Percentiles rank a stretch among this genome's conserved stretches.
Evolutionary conservation across 2,888 invertebrate species (phyloP).

Genomic region (Tridacna crocea): DNA sequence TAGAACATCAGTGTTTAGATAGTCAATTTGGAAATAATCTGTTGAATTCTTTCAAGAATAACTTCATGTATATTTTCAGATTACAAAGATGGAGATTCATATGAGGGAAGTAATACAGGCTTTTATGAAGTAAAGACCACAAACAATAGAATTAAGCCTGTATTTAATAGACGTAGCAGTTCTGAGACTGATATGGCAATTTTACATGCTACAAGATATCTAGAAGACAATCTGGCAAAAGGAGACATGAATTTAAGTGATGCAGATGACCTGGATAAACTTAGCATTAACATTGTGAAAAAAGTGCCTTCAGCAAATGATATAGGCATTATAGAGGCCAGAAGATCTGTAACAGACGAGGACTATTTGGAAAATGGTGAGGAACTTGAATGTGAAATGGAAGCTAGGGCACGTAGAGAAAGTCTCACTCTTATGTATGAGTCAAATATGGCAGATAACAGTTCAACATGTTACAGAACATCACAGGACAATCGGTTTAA

Average conservation of each 20-base stretch:
- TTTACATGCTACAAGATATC: conserved; percentile 29
- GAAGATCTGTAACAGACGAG: conserved; percentile 21
- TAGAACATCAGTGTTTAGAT: no score
- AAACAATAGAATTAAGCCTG: not conserved
- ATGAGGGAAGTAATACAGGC: not conserved
- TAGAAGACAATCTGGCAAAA: conserved; percentile 21
- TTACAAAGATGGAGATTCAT: conserved; percentile 1
- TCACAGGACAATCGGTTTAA: not conserved
- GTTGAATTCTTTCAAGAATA: no score
- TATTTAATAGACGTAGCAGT: conserved; percentile 35
- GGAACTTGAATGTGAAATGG: conserved; percentile 35
- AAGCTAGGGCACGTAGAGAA: conserved; percentile 45
- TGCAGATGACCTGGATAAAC: not conserved
- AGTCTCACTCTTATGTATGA: conserved; percentile 31
- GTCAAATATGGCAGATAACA: not conserved
- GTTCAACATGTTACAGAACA: not conserved
- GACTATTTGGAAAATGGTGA: conserved; percentile 24
- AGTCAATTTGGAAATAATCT: no score
- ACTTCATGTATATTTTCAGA: not conserved
- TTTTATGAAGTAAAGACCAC: not conserved
- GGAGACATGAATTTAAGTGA: not conserved
- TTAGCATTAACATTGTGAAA: not conserved
- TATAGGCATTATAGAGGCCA: conserved; percentile 29
- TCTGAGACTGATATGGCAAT: conserved; percentile 50
- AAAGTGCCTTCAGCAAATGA: conserved; percentile 41